Conservation (phyloP, 2,888 invertebrate genomes). For the Hipparchia sbordonii region DNA sequence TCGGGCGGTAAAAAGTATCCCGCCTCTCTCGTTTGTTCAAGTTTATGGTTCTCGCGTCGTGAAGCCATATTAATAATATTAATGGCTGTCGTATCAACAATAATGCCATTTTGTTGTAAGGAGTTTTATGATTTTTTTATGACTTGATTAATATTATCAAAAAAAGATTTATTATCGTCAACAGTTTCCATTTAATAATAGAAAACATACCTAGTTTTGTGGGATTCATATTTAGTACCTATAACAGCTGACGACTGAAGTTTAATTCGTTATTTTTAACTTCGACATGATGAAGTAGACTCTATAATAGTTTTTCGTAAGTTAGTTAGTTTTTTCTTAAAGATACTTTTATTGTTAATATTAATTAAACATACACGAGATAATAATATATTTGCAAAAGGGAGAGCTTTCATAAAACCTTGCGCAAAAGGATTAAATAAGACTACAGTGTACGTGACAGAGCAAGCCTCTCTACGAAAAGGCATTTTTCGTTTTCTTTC, state of each 20-base stretch:
- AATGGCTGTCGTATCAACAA: conserved; percentile 74
- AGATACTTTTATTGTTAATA: background rate
- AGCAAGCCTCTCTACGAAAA: conserved; percentile 70
- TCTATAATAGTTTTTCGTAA: background rate
- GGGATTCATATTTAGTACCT: background rate
- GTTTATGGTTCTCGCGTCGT: conserved; percentile 74
- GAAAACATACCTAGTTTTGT: background rate
- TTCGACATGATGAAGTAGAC: no score
- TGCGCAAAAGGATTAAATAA: conserved; percentile 76
- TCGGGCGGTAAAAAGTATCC: conserved; percentile 81
- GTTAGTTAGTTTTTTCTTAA: background rate
- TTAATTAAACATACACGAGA: background rate
- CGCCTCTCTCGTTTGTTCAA: conserved; percentile 82
- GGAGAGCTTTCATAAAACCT: conserved; percentile 58
- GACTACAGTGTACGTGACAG: conserved; percentile 77
- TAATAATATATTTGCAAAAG: conserved; percentile 48
- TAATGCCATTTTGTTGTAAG: conserved; percentile 59
- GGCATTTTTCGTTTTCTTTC: conserved; percentile 72
- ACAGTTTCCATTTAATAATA: background rate
- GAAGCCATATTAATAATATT: conserved; percentile 79
- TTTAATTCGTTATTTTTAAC: no score
- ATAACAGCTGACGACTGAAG: no score
- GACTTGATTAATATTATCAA: conserved; percentile 36
- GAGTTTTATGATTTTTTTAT: conserved; percentile 65
- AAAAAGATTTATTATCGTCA: background rate